phyloP scores from a whole-genome alignment of 2,888 invertebrate species.

The Platycnemis pennipes region DNA sequence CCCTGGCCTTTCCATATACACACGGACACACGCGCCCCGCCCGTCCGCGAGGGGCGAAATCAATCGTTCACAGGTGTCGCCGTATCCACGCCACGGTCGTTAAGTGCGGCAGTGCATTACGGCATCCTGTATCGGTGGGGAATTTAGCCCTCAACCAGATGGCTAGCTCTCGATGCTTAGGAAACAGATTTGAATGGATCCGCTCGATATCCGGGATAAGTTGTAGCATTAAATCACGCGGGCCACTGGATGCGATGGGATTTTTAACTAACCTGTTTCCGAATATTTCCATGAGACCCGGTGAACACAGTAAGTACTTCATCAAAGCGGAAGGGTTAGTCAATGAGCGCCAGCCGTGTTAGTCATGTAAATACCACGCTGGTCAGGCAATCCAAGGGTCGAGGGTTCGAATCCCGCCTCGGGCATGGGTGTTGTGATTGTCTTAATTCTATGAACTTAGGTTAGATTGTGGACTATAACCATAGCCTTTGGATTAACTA shows the following conservation, averaged over 20 bases:
- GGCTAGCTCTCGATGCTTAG: background rate
- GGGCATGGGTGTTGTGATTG: too few relatives aligned
- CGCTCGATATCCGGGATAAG: background rate
- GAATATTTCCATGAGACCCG: too few relatives aligned
- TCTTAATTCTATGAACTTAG: too few relatives aligned
- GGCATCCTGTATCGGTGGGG: background rate
- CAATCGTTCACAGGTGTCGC: conserved; percentile 36
- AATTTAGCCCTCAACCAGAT: background rate
- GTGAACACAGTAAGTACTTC: too few relatives aligned
- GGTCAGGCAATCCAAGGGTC: too few relatives aligned
- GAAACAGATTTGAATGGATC: background rate
- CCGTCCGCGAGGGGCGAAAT: background rate
- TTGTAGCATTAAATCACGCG: background rate
- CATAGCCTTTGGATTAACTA: too few relatives aligned
- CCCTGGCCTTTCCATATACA: background rate
- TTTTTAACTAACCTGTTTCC: too few relatives aligned
- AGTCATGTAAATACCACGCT: too few relatives aligned
- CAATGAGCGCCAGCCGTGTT: too few relatives aligned
- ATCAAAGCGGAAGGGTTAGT: too few relatives aligned
- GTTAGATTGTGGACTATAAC: too few relatives aligned
- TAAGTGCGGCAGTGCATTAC: conserved; percentile 3
- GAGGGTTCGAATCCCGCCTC: too few relatives aligned
- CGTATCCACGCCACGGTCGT: conserved; percentile 20
- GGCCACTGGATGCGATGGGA: background rate
- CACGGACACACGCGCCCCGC: background rate